Evolutionary conservation across 2,113 vertebrate species (phyloP), one percentile per base, ranked within the genome.

Genomic region (Felis chaus): DNA sequence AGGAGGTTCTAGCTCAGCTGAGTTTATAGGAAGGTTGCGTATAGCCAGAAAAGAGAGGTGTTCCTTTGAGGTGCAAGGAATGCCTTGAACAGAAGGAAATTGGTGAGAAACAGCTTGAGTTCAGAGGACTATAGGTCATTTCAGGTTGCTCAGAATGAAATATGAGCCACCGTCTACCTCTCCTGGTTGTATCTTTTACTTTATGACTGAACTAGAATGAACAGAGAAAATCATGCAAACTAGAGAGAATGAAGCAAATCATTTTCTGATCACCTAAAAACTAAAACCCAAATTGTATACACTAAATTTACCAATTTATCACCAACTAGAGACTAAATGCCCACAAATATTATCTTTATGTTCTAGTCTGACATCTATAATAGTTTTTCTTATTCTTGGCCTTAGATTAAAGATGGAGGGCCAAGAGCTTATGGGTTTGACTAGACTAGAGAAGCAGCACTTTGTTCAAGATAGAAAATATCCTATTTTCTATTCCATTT

Each of bases 331-430:
- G 41, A 84, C 14, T 50, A 41, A 65, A 55, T 68, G 12, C 14
- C 39, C 23, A 89, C n/a, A 87, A 5, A 31, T 65, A 29, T 39
- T n/a, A 73, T 41, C 27, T 96, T 57, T 55, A 25, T 91, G 25
- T 78, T 74, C 92, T 76, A 89, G 65, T 69, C 23, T 82, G 29
- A 33, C 66, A 29, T 73, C n/a, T 83, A 18, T 55, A 74, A 36
- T 21, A 69, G 25, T 65, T 86, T 91, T 95, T 87, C n/a, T 92
- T 69, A 25, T 55, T 95, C 57, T 92, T 94, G 39, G 7, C 33
- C 36, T 94, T 91, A n/a, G 48, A 50, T 73, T 84, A 31, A 81
- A 76, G 16, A 41, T 13, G 3, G 29, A 82, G 55, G 29, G 25
- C 55, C 41, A 96, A 63, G 19, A 82, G 9, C 31, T 13, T 29